Conservation (phyloP, 2,888 invertebrate species). For the Geophilus truncorum region DNA sequence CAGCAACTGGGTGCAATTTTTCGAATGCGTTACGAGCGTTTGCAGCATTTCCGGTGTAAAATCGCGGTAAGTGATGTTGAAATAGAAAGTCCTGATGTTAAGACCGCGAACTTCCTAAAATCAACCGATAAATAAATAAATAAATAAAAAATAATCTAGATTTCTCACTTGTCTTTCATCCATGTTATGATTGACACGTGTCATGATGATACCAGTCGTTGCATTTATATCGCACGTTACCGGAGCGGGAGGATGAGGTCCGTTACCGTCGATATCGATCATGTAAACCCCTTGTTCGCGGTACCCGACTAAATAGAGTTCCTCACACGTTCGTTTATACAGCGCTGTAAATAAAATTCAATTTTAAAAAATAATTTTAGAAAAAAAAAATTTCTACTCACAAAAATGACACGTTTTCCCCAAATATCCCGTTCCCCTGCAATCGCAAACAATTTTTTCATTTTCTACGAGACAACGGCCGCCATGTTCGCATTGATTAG, state of each 20-base stretch:
- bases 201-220: slow-evolving; percentile 73
- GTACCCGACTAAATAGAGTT: slow-evolving; percentile 78
- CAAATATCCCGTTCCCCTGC: slow-evolving; percentile 81
- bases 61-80: slow-evolving; percentile 79
- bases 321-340: slow-evolving; percentile 86
- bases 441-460: slow-evolving; percentile 81
- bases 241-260: slow-evolving; percentile 82
- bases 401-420: slow-evolving; percentile 90
- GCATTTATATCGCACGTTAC: slow-evolving; percentile 89
- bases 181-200: slow-evolving; percentile 83
- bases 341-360: slow-evolving; percentile 57
- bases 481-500: slow-evolving; percentile 87
- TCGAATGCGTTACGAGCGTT: slow-evolving; percentile 79
- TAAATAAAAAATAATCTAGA: neutral
- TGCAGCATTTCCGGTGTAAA: slow-evolving; percentile 87
- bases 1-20: slow-evolving; percentile 82
- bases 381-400: slow-evolving; percentile 45
- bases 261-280: slow-evolving; percentile 91
- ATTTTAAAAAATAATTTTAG: neutral
- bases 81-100: slow-evolving; percentile 64
- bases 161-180: slow-evolving; percentile 69
- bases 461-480: slow-evolving; percentile 86
- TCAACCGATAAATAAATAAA: neutral
- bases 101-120: slow-evolving; percentile 22
- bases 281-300: slow-evolving; percentile 84